Evolutionary conservation across 2,113 vertebrate genomes (phyloP).

Genomic region (Triplophysa siluroides): DNA sequence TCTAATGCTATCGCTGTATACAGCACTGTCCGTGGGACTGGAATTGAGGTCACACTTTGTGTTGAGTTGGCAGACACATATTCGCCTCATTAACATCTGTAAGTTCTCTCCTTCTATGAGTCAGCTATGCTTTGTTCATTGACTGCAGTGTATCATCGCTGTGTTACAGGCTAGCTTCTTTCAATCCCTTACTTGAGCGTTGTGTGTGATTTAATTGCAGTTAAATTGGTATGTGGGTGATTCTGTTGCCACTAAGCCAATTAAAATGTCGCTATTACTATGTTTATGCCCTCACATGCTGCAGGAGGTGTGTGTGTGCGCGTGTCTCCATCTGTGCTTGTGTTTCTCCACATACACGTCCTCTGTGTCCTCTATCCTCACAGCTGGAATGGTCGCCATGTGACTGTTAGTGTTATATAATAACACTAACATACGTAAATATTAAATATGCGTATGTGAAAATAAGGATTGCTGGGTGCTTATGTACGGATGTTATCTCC

Average conservation of each 20-base stretch:
- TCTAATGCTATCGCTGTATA: neutral
- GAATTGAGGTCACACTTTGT: no score
- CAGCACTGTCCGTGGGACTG: neutral
- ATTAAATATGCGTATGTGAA: neutral
- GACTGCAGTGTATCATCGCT: conserved; percentile 10
- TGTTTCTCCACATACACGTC: conserved; percentile 4
- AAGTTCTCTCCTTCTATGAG: neutral
- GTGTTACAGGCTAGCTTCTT: neutral
- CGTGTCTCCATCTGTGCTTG: neutral
- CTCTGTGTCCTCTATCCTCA: conserved; percentile 18
- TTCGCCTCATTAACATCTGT: neutral
- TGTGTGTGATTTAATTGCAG: conserved; percentile 10
- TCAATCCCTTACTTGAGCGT: neutral
- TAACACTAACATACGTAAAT: no score
- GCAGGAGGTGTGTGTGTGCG: neutral
- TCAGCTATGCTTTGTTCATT: conserved; percentile 15
- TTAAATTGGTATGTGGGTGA: conserved; percentile 23
- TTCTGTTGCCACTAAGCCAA: conserved; percentile 26
- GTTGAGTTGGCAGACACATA: no score
- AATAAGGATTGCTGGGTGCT: neutral
- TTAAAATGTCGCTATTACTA: neutral
- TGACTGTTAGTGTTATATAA: conserved; percentile 28
- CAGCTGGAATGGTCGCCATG: conserved; percentile 26
- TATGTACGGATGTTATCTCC: no score
- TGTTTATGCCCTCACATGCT: neutral